These are phyloP conservation scores for Sanderia malayensis DNA, from an alignment of 30 jellyfish, hydroid and myxozoan genomes.

Conservation along the genomic window DNA sequence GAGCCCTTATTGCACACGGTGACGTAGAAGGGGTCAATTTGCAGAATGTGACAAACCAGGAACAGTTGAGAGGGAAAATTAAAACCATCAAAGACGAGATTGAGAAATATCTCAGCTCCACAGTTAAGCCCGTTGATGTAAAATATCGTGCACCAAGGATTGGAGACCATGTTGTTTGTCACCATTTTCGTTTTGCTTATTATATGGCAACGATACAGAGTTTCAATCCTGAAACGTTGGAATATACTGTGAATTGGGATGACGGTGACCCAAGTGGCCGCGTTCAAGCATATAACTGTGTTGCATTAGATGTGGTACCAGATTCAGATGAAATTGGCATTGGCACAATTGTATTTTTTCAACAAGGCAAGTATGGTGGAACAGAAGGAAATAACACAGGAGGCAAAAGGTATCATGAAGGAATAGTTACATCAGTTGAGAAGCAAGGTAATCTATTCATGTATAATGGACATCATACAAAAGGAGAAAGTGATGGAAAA, in stretches of 20 bases:
- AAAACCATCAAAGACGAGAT: conserved; percentile 13
- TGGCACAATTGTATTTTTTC: conserved; percentile 76
- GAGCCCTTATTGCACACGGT: conserved; percentile 47
- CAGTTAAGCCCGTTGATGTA: background rate
- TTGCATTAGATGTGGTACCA: conserved; percentile 73
- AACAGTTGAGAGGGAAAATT: conserved; percentile 4
- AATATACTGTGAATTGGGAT: conserved; percentile 81
- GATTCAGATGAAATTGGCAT: conserved; percentile 75
- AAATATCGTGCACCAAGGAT: conserved; percentile 51
- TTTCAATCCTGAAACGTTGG: conserved; percentile 54
- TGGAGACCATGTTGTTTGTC: conserved; percentile 84
- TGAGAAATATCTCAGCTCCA: background rate
- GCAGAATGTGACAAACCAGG: conserved; percentile 17
- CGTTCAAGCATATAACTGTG: conserved; percentile 59
- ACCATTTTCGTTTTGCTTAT: conserved; percentile 60
- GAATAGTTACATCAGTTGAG: conserved; percentile 44
- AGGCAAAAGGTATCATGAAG: conserved; percentile 79
- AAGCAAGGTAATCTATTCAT: conserved; percentile 3
- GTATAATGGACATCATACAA: conserved; percentile 66
- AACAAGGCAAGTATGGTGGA: conserved; percentile 71
- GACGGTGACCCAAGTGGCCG: conserved; percentile 86
- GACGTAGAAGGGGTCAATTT: conserved; percentile 38
- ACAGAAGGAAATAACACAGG: conserved; percentile 73
- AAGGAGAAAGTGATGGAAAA: conserved; percentile 66
- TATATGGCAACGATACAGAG: conserved; percentile 77